Evolutionary conservation across 2,113 vertebrate species (phyloP).

Genomic region (Thomomys bottae): DNA sequence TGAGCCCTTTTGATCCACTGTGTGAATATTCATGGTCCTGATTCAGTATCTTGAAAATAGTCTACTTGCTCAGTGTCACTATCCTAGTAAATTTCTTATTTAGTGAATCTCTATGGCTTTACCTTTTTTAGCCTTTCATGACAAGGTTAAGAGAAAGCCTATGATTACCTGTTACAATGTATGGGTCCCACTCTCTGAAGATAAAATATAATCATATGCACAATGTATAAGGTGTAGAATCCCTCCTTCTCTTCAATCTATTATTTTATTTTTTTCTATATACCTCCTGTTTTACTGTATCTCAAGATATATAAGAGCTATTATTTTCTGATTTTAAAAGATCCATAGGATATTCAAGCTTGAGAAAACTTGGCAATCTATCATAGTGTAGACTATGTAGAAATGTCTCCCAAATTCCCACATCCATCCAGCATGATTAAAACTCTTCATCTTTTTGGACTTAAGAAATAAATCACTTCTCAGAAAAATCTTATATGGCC

Average conservation of each 20-base stretch:
- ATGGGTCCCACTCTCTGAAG: neutral
- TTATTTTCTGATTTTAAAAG: neutral
- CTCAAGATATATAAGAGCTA: neutral
- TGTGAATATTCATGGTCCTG: no score
- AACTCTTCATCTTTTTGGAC: neutral
- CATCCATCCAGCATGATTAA: neutral
- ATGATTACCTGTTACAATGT: neutral
- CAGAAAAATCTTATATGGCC: neutral
- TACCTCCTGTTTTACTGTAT: neutral
- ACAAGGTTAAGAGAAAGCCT: neutral
- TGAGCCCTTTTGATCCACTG: no score
- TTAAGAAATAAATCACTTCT: neutral
- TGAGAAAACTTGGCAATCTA: neutral
- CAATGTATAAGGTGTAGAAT: no score
- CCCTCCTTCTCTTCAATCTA: neutral
- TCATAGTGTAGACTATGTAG: neutral
- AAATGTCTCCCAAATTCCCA: neutral
- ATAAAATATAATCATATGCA: neutral
- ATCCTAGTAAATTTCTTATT: no score
- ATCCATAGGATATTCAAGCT: neutral
- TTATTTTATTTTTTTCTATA: neutral
- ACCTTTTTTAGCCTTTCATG: neutral
- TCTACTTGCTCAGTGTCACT: no score
- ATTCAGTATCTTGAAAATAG: no score
- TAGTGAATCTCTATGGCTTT: neutral